Evolutionary conservation across 2,113 vertebrate genomes (phyloP), one percentile per base, ranked within the genome.

Genomic region (Hyperopisus bebe): DNA sequence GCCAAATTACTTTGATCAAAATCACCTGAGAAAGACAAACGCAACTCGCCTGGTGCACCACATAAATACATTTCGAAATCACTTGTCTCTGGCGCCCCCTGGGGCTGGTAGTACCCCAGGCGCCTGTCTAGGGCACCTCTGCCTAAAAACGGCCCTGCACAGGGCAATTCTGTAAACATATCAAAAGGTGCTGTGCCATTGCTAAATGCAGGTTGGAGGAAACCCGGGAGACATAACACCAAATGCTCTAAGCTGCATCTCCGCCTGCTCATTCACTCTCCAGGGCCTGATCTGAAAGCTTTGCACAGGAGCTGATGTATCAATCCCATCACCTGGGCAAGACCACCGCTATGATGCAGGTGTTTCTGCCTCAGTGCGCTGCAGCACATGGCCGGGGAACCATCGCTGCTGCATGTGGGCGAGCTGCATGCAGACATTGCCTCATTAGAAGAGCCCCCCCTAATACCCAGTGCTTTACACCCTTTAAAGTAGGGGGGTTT

Each of bases 231-330:
- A n/a, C 55, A 8, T n/a, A 24, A n/a, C 55, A 62, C 55, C 55
- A 62, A 24, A 62, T 62, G 55, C 55, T 62, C 55, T n/a, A 62
- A 62, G 24, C 55, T 31, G 66, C 13, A 74, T 39, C 27, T 15
- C 31, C 27, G 4, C 31, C 31, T 4, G 11, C 70, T 74, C 70
- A 27, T 66, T n/a, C 7, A 66, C 24, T 66, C n/a, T 8, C 58
- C 7, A 17, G 70, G 70, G 11, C 70, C 13, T 17, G 70, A 35
- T 31, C 70, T 39, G 70, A 77, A 19, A 19, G 31, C 35, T 19
- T 13, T 10, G 70, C 92, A 77, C 92, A 93, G 91, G 92, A 93
- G 93, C 92, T 92, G 88, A 89, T 88, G 46, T 5, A n/a, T 42
- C 5, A 27, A 35, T 47, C 11, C 31, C 21, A 66, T 44, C 42